These are phyloP conservation scores for Solenodon paradoxus DNA, from an alignment of 2,113 vertebrate genomes.

Conservation along the genomic window DNA sequence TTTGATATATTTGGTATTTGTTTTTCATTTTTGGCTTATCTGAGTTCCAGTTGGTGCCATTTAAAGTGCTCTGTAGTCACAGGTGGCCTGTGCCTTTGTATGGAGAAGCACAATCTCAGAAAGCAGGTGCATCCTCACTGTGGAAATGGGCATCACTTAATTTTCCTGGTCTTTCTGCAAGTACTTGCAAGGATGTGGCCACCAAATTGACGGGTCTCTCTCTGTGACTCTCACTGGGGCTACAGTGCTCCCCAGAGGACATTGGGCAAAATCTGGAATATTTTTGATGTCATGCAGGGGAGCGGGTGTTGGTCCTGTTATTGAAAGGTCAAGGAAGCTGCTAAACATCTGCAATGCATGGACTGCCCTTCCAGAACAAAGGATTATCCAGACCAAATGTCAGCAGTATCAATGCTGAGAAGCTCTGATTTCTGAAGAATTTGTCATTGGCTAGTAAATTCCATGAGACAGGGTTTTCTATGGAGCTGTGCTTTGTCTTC, in stretches of 20 bases:
- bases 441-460: neutral
- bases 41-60: neutral
- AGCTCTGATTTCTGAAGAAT: neutral
- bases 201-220: neutral
- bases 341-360: neutral
- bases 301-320: neutral
- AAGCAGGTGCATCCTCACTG: neutral
- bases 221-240: neutral
- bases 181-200: neutral
- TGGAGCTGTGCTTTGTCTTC: neutral
- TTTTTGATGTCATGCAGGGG: neutral
- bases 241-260: neutral
- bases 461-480: neutral
- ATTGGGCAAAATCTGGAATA: neutral
- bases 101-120: neutral
- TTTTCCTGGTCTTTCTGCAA: neutral
- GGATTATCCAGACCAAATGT: neutral
- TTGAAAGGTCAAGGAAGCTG: neutral
- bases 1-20: neutral
- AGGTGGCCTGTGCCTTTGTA: rapidly evolving
- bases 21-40: neutral
- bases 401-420: neutral
- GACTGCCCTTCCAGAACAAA: neutral
- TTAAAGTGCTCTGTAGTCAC: neutral
- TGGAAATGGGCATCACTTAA: neutral